These are phyloP conservation scores for Urocitellus parryii DNA, from an alignment of 2,113 vertebrate genomes.

Conservation along the genomic window DNA sequence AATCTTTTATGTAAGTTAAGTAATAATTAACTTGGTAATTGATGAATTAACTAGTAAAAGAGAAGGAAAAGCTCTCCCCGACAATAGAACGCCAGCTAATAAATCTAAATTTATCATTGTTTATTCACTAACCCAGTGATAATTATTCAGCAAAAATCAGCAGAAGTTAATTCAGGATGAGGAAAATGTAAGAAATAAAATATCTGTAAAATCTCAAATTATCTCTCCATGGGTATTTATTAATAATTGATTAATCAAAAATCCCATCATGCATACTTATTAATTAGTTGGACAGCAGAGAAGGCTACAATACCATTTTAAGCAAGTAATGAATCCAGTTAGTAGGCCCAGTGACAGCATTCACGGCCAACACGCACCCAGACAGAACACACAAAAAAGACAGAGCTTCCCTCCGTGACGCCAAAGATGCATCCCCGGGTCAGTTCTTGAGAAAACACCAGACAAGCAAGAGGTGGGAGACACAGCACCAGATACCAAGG, in stretches of 20 bases:
- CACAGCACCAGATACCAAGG: no score
- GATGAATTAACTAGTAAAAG: background rate
- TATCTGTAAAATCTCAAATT: background rate
- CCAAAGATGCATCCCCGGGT: background rate
- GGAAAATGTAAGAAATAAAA: background rate
- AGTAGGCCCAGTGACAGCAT: rapidly evolving
- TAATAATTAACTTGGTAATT: background rate
- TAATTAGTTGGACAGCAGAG: background rate
- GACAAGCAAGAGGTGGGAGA: background rate
- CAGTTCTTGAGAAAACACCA: rapidly evolving
- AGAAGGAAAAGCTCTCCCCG: background rate
- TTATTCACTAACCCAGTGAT: background rate
- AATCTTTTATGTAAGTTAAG: background rate
- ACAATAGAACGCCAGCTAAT: background rate
- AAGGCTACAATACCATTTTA: background rate
- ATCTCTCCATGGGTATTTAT: background rate
- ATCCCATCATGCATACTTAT: no score
- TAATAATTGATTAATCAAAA: background rate
- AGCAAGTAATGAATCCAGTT: background rate
- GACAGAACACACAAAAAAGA: background rate
- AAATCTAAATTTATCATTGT: background rate
- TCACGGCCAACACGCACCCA: rapidly evolving
- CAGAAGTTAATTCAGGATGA: background rate
- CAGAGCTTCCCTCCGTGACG: rapidly evolving
- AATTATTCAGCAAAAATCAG: background rate